These are phyloP conservation scores for Sebastes jordani DNA, from an alignment of 2,797 vertebrate genomes.

Conservation along the genomic window DNA sequence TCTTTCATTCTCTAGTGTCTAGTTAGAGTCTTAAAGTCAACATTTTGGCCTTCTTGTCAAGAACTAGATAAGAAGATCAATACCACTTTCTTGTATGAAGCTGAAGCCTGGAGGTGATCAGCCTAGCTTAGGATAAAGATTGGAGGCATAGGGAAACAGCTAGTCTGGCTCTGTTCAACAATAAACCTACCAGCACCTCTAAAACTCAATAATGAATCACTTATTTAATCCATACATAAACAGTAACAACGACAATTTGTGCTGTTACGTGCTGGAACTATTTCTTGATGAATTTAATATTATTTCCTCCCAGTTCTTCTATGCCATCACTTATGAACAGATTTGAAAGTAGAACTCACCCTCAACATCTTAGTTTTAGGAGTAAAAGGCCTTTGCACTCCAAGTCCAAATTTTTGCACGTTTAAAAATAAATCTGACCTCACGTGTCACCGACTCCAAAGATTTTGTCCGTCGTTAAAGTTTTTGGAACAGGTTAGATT, in stretches of 20 bases:
- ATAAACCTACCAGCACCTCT: not conserved
- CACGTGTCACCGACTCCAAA: too few relatives aligned
- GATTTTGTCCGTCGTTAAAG: too few relatives aligned
- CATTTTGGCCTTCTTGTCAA: not conserved
- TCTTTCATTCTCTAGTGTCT: not conserved
- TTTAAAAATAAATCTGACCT: too few relatives aligned
- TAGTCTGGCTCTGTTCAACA: not conserved
- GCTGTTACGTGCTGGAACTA: not conserved
- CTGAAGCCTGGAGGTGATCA: not conserved
- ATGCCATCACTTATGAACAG: not conserved
- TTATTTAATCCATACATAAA: not conserved
- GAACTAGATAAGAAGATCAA: not conserved
- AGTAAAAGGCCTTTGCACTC: not conserved
- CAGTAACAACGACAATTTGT: not conserved
- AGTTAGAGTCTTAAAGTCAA: not conserved
- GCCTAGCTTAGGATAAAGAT: not conserved
- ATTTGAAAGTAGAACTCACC: not conserved
- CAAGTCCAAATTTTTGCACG: too few relatives aligned
- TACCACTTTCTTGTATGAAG: not conserved
- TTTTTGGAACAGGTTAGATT: too few relatives aligned
- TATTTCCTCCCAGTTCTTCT: not conserved
- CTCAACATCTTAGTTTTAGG: not conserved
- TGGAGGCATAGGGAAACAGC: not conserved
- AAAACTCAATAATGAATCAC: not conserved
- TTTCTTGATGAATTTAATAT: not conserved